These are phyloP conservation scores for Drosophila kohkoa DNA, from an alignment of 1,140 invertebrate species.

Conservation along the genomic window DNA sequence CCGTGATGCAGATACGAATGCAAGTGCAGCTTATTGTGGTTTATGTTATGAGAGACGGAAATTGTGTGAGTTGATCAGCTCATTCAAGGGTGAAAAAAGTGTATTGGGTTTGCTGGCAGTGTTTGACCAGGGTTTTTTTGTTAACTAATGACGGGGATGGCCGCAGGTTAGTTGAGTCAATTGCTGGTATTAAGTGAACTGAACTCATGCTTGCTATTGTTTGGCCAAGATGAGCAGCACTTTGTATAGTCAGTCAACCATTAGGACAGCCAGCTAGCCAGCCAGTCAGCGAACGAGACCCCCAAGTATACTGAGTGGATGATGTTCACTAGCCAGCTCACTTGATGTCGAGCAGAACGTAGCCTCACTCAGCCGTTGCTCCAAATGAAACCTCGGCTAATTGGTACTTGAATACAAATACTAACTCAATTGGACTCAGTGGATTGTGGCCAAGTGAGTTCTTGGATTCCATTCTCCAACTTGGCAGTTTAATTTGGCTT, in stretches of 20 bases:
- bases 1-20: conserved; percentile 19
- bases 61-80: conserved; percentile 23
- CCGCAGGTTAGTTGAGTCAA: conserved; percentile 14
- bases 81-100: neutral
- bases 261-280: conserved; percentile 16
- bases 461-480: conserved; percentile 2
- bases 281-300: neutral
- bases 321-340: conserved; percentile 1
- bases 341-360: conserved; percentile 46
- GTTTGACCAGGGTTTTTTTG: neutral
- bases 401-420: conserved; percentile 69
- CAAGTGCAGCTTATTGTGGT: conserved; percentile 34
- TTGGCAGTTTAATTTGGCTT: conserved; percentile 47
- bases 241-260: conserved; percentile 12
- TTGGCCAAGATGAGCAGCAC: conserved; percentile 21
- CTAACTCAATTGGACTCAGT: conserved; percentile 59
- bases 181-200: conserved; percentile 28
- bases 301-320: neutral
- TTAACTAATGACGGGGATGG: neutral
- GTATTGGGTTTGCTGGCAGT: conserved; percentile 1
- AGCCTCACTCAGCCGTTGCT: conserved; percentile 16
- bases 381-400: conserved; percentile 60
- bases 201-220: conserved; percentile 36
- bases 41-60: conserved; percentile 33
- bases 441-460: conserved; percentile 16